These are phyloP conservation scores for Periplaneta americana DNA, from an alignment of 1,140 invertebrate genomes.

Conservation along the genomic window DNA sequence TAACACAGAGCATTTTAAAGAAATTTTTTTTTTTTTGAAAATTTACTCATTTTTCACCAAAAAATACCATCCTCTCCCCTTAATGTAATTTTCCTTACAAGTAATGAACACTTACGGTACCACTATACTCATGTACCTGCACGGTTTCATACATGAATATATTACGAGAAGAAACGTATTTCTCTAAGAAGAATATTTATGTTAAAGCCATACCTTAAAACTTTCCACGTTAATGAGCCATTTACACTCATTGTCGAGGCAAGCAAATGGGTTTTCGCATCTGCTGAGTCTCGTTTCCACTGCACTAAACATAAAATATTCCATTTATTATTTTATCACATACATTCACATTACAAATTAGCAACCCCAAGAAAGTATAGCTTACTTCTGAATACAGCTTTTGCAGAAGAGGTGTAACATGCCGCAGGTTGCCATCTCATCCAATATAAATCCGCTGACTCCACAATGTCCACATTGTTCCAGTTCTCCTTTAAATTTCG, in stretches of 20 bases:
- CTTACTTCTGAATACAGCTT: not conserved
- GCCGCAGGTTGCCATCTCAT: not conserved
- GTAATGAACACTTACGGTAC: no score
- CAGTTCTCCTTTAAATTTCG: not conserved
- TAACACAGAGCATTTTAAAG: no score
- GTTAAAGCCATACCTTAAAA: not conserved
- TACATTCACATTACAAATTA: not conserved
- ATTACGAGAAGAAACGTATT: no score
- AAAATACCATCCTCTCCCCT: no score
- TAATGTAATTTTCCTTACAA: no score
- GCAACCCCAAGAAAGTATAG: not conserved
- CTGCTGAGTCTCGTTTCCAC: not conserved
- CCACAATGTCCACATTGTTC: not conserved
- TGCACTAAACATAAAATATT: not conserved
- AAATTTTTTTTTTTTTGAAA: no score
- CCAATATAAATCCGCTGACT: not conserved
- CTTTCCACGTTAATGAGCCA: not conserved
- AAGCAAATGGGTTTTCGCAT: not conserved
- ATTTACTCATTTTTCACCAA: no score
- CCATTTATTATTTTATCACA: not conserved
- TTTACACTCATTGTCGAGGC: not conserved
- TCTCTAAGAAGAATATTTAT: no score
- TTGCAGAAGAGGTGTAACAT: not conserved
- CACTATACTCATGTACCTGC: no score
- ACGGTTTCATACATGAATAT: no score